These are phyloP conservation scores for Lepidocyrtoides sp. DNA, from an alignment of 2,888 invertebrate species.

Conservation along the genomic window DNA sequence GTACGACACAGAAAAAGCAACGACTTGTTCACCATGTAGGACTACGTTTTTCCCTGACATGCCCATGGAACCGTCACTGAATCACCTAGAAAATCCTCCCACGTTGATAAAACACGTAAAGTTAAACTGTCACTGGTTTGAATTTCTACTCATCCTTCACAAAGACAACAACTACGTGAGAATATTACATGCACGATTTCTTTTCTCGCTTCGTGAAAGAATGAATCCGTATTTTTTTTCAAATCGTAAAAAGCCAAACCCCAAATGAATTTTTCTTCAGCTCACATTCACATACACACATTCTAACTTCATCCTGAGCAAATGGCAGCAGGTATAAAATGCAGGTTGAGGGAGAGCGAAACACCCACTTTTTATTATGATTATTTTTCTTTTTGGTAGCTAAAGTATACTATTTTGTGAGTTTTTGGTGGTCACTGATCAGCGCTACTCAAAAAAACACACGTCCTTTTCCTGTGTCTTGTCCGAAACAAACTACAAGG, in stretches of 20 bases:
- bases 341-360: not conserved
- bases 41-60: too few species aligned
- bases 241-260: constrained; percentile 2
- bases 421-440: constrained; percentile 43
- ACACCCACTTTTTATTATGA: constrained; percentile 23
- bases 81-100: not conserved
- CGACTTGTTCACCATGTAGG: too few species aligned
- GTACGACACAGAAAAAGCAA: not conserved
- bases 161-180: not conserved
- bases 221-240: not conserved
- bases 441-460: not conserved
- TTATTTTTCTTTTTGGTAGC: constrained; percentile 1
- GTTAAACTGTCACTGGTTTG: not conserved
- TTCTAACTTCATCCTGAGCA: not conserved
- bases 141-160: not conserved
- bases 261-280: not conserved
- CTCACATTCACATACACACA: not conserved
- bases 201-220: not conserved
- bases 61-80: not conserved
- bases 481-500: not conserved
- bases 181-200: not conserved
- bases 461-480: constrained; percentile 40
- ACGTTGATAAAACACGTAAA: not conserved
- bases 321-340: constrained; percentile 16
- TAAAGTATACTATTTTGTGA: too few species aligned